Conservation (phyloP, 2,888 invertebrate genomes). For the Hyppa rectilinea region DNA sequence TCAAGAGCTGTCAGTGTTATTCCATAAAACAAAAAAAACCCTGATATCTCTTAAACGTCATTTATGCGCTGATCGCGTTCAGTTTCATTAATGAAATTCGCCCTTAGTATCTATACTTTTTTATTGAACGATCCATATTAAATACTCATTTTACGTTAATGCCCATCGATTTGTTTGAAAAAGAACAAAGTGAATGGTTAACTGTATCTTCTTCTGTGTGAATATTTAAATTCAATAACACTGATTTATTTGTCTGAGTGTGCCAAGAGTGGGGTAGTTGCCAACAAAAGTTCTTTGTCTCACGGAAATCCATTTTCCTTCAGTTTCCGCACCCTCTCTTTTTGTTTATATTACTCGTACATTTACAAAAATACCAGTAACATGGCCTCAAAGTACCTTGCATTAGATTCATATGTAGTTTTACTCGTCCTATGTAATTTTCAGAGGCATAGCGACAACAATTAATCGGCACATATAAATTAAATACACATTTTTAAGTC, state of each 20-base stretch:
- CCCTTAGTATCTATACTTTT: not conserved
- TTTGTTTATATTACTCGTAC: conserved; percentile 55
- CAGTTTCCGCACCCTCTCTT: conserved; percentile 56
- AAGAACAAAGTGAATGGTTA: not conserved
- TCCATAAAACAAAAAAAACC: too few relatives aligned
- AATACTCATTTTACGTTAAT: conserved; percentile 1
- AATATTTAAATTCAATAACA: conserved; percentile 67
- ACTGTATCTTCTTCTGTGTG: conserved; percentile 28
- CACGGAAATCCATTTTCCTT: conserved; percentile 65
- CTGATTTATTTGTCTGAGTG: conserved; percentile 60
- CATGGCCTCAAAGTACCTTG: conserved; percentile 7
- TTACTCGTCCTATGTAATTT: conserved; percentile 45
- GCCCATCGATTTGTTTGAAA: not conserved
- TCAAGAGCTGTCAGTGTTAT: too few relatives aligned
- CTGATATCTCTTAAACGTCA: too few relatives aligned
- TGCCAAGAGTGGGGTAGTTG: conserved; percentile 59
- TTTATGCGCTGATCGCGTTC: too few relatives aligned
- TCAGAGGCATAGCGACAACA: conserved; percentile 25
- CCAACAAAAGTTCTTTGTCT: conserved; percentile 68
- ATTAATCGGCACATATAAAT: conserved; percentile 57
- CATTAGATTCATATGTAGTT: conserved; percentile 21
- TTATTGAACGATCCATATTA: not conserved
- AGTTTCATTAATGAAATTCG: too few relatives aligned
- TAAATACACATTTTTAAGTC: conserved; percentile 66
- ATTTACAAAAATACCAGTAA: conserved; percentile 43